A percentile compares a stretch with the other conserved stretches of the same genome.
phyloP scores from a whole-genome alignment of 2,888 invertebrate genomes.

The Rhorus exstirpatorius region DNA sequence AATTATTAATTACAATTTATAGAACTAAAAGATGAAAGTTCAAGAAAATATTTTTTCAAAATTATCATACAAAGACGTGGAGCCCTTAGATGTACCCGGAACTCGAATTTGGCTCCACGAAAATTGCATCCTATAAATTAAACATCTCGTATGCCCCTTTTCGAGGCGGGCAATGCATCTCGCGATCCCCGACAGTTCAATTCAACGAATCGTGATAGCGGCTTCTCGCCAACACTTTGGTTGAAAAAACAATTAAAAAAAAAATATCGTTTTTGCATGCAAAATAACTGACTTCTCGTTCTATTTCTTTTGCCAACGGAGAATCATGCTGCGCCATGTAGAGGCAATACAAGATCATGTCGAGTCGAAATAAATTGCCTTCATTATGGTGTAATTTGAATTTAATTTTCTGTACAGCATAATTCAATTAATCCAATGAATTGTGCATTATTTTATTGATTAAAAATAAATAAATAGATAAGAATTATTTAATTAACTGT shows the following conservation, averaged over 20 bases:
- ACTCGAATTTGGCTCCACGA: conserved; percentile 9
- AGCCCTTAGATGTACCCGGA: neutral
- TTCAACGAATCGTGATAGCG: conserved; percentile 42
- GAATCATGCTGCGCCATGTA: neutral
- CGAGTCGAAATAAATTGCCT: too few species aligned
- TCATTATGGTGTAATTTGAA: too few species aligned
- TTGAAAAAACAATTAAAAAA: too few species aligned
- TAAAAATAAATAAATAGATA: too few species aligned
- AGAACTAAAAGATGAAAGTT: neutral
- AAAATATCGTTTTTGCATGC: neutral
- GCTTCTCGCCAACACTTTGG: neutral
- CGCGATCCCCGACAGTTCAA: conserved; percentile 22
- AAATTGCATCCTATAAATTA: conserved; percentile 38
- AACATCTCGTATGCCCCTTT: conserved; percentile 25
- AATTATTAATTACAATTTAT: neutral
- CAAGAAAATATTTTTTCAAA: too few species aligned
- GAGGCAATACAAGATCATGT: too few species aligned
- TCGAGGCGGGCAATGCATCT: conserved; percentile 37
- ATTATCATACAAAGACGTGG: too few species aligned
- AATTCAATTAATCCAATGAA: neutral
- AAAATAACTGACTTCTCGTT: neutral
- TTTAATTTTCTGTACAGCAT: too few species aligned
- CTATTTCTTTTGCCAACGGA: neutral
- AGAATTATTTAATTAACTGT: too few species aligned
- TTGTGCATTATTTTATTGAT: too few species aligned